phyloP scores from a whole-genome alignment of 2,888 invertebrate genomes.

The Cantharis lateralis region DNA sequence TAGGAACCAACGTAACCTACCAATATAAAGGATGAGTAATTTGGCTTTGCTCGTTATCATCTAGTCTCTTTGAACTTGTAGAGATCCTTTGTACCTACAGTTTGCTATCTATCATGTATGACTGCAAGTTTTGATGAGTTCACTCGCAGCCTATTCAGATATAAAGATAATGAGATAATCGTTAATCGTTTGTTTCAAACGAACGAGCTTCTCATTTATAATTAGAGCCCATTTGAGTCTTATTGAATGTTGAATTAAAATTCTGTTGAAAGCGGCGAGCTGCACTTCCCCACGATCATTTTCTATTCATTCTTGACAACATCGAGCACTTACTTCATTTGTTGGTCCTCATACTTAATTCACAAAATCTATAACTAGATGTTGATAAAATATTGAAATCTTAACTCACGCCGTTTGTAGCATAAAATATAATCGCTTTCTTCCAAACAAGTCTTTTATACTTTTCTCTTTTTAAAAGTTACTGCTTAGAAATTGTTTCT shows the following conservation, averaged over 20 bases:
- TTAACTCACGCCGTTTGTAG: constrained; percentile 41
- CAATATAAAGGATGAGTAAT: constrained; percentile 51
- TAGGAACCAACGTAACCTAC: constrained; percentile 46
- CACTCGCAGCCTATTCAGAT: constrained; percentile 33
- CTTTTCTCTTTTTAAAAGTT: not conserved
- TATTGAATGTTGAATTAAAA: constrained; percentile 42
- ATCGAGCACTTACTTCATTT: constrained; percentile 49
- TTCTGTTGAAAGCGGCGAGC: constrained; percentile 39
- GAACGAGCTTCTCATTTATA: constrained; percentile 40
- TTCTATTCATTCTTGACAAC: constrained; percentile 50
- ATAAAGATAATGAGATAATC: constrained; percentile 44
- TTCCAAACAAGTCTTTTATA: not conserved
- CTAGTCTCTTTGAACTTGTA: constrained; percentile 48
- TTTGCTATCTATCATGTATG: constrained; percentile 40
- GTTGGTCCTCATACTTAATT: constrained; percentile 53
- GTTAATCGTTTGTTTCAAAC: constrained; percentile 41
- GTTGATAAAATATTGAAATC: constrained; percentile 51
- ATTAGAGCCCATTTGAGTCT: constrained; percentile 36
- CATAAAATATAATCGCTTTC: not conserved
- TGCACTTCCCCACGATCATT: constrained; percentile 50
- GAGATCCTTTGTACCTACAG: constrained; percentile 42
- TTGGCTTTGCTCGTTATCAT: constrained; percentile 51
- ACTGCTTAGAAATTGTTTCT: not conserved
- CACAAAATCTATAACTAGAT: constrained; percentile 53
- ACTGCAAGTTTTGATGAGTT: constrained; percentile 41